Conservation (phyloP, 2,888 invertebrate species). For the Epistrophe grossulariae region DNA sequence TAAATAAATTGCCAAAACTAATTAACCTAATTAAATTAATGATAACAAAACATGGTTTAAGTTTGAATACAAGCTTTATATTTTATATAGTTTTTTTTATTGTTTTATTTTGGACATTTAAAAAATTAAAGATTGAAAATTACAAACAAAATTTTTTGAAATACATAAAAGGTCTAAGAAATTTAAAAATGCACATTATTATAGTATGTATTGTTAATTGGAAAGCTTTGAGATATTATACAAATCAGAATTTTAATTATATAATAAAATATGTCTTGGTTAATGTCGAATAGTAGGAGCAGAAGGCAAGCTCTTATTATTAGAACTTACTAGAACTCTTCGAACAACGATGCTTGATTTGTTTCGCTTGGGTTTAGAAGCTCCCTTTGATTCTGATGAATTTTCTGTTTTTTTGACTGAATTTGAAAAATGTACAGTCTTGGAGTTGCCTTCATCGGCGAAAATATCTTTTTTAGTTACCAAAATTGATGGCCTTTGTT, state of each 20-base stretch:
- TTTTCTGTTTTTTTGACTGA: conserved; percentile 27
- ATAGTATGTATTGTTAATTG: not conserved
- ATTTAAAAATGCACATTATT: conserved; percentile 46
- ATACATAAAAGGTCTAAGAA: conserved; percentile 36
- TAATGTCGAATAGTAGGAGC: conserved; percentile 32
- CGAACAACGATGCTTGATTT: conserved; percentile 80
- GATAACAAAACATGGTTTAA: not conserved
- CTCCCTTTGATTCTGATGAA: conserved; percentile 26
- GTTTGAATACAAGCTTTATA: conserved; percentile 29
- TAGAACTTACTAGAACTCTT: conserved; percentile 79
- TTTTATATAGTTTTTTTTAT: not conserved
- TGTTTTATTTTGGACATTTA: not conserved
- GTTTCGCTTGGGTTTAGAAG: conserved; percentile 76
- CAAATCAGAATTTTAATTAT: conserved; percentile 9
- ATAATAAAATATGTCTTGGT: conserved; percentile 9
- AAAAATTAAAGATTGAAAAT: not conserved
- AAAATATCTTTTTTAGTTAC: conserved; percentile 77
- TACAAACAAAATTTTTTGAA: not conserved
- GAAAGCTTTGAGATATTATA: not conserved
- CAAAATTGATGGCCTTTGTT: conserved; percentile 61
- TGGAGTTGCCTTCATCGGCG: conserved; percentile 76
- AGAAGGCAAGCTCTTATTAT: conserved; percentile 49
- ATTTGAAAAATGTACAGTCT: conserved; percentile 60
- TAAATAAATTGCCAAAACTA: not conserved
- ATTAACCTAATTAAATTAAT: not conserved